Conservation (phyloP, 1,140 invertebrate genomes). For the Papilio aristodemus region DNA sequence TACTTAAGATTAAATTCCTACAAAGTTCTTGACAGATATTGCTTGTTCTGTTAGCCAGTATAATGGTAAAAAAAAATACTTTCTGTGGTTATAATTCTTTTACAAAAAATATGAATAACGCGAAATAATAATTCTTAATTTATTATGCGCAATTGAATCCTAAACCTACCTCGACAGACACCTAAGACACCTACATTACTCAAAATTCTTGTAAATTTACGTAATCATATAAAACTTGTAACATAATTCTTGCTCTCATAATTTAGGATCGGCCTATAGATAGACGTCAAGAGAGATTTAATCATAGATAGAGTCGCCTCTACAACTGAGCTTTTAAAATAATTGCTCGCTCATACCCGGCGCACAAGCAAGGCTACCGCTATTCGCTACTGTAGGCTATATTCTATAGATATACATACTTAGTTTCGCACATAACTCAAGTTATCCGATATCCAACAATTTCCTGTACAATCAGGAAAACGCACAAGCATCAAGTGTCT, state of each 20-base stretch:
- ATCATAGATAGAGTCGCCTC: slow-evolving; percentile 28
- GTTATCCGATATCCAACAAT: slow-evolving; percentile 18
- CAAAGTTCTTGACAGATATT: not conserved
- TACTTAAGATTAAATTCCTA: not conserved
- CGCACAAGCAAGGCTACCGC: slow-evolving; percentile 25
- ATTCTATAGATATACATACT: not conserved
- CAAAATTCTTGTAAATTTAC: too few relatives aligned
- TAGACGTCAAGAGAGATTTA: slow-evolving; percentile 23
- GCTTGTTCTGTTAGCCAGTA: not conserved
- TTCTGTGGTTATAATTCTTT: too few relatives aligned
- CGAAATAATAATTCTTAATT: too few relatives aligned
- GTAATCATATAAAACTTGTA: too few relatives aligned
- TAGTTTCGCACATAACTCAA: slow-evolving; percentile 29
- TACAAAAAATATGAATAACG: too few relatives aligned
- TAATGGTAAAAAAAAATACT: too few relatives aligned
- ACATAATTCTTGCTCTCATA: not conserved
- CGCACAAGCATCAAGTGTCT: slow-evolving; percentile 10
- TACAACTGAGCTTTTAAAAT: slow-evolving; percentile 16
- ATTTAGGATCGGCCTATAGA: slow-evolving; percentile 27
- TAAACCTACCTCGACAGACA: too few relatives aligned
- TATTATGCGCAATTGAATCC: too few relatives aligned
- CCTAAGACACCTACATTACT: too few relatives aligned
- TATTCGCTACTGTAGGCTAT: slow-evolving; percentile 8
- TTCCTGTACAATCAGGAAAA: slow-evolving; percentile 30
- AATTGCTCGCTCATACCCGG: slow-evolving; percentile 12